Conservation (phyloP, 2,797 vertebrate species). For the Pseudotriccus pelzelni region DNA sequence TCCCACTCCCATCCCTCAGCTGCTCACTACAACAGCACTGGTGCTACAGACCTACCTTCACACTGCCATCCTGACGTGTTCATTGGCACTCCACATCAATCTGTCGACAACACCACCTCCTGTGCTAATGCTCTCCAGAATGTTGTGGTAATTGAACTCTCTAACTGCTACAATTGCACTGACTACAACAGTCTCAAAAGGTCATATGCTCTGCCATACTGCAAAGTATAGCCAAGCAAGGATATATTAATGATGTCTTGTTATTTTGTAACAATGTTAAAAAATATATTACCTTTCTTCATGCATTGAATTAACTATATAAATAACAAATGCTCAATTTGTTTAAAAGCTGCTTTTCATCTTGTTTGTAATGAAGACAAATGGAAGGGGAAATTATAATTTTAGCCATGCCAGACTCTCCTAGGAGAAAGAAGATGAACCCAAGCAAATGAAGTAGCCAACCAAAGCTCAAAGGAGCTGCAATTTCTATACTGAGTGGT, state of each 20-base stretch:
- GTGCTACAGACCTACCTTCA: neutral
- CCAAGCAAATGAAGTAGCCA: neutral
- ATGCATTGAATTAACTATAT: neutral
- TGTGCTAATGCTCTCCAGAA: neutral
- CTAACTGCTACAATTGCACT: neutral
- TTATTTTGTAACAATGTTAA: neutral
- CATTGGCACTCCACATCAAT: fast-evolving
- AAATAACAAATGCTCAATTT: neutral
- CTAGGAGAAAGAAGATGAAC: neutral
- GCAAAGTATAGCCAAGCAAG: neutral
- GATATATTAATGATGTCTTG: neutral
- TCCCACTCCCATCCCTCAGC: neutral
- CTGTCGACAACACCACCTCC: neutral
- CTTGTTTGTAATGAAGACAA: neutral
- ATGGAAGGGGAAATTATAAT: neutral
- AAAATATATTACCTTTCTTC: neutral
- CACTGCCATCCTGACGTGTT: fast-evolving
- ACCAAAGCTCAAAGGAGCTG: neutral
- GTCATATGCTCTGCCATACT: neutral
- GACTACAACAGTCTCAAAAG: neutral
- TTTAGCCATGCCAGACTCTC: neutral
- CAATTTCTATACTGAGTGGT: neutral
- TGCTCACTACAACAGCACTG: neutral
- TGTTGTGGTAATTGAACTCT: neutral
- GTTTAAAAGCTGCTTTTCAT: neutral